A percentile compares a stretch with the other conserved stretches of the same genome.
phyloP scores from a whole-genome alignment of 2,888 invertebrate genomes.

The Gymnoscelis rufifasciata region DNA sequence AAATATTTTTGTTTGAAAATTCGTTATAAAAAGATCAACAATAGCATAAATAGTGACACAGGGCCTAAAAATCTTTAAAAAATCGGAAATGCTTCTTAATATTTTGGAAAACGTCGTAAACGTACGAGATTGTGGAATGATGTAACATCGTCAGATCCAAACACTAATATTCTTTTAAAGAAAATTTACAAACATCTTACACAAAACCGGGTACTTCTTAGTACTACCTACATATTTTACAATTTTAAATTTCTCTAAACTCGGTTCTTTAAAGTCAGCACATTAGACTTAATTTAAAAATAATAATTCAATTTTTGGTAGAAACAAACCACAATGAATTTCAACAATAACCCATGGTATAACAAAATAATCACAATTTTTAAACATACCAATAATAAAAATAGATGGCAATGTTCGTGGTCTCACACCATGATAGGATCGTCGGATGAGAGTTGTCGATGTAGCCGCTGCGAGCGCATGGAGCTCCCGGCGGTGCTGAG shows the following conservation, averaged over 20 bases:
- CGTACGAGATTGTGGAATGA: constrained; percentile 13
- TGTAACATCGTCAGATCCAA: constrained; percentile 10
- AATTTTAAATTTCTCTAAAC: constrained; percentile 3
- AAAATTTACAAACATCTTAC: constrained; percentile 4
- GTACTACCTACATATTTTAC: not conserved
- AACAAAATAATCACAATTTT: constrained; percentile 11
- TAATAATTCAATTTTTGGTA: constrained; percentile 19
- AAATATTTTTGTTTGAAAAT: constrained; percentile 22
- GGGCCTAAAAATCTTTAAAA: constrained; percentile 11
- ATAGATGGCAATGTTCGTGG: constrained; percentile 8
- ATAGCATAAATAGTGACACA: constrained; percentile 19
- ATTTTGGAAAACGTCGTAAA: constrained; percentile 13
- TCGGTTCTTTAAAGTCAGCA: constrained; percentile 5
- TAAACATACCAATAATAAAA: constrained; percentile 4
- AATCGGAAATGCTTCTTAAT: constrained; percentile 14
- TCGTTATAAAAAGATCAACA: constrained; percentile 22
- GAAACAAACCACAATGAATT: constrained; percentile 16
- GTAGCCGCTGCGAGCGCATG: constrained; percentile 63
- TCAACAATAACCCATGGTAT: constrained; percentile 13
- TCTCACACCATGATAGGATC: constrained; percentile 75
- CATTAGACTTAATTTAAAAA: constrained; percentile 13
- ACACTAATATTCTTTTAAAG: constrained; percentile 2
- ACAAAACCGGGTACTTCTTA: constrained; percentile 5
- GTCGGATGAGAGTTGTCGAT: constrained; percentile 72
- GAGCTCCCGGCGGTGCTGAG: constrained; percentile 59